These are phyloP conservation scores for Chrysochloris asiatica DNA, from an alignment of 2,113 vertebrate genomes.

Conservation along the genomic window DNA sequence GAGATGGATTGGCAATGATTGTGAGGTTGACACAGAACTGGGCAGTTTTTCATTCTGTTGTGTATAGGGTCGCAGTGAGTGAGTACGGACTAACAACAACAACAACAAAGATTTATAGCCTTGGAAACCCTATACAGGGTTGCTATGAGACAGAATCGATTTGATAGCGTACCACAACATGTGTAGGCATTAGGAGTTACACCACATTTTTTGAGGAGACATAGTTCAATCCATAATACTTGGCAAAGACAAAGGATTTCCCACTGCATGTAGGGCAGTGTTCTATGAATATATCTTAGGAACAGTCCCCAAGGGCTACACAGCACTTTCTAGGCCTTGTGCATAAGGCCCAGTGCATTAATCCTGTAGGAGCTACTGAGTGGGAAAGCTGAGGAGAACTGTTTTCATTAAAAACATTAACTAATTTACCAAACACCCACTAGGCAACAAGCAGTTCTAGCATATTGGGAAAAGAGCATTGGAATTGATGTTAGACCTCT, in stretches of 20 bases:
- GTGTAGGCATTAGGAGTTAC: not conserved
- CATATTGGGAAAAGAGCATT: fast-evolving
- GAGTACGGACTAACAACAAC: too few species aligned
- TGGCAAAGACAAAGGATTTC: not conserved
- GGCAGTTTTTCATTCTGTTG: too few species aligned
- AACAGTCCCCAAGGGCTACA: fast-evolving
- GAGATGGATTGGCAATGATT: too few species aligned
- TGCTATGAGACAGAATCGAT: too few species aligned
- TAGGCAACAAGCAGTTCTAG: not conserved
- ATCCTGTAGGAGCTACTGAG: fast-evolving
- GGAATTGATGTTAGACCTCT: too few species aligned
- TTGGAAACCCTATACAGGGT: too few species aligned
- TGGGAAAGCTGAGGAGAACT: not conserved
- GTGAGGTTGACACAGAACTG: too few species aligned
- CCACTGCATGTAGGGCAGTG: fast-evolving
- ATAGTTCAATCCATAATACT: not conserved
- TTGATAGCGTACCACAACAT: too few species aligned
- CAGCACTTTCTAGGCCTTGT: fast-evolving
- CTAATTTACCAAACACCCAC: too few species aligned
- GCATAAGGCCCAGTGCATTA: fast-evolving
- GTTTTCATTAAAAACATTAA: not conserved
- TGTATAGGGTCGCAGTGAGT: too few species aligned
- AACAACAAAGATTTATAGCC: too few species aligned
- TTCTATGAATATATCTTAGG: too few species aligned
- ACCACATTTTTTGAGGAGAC: not conserved